Conservation (phyloP, 2,888 invertebrate genomes). For the Latrodectus elegans region DNA sequence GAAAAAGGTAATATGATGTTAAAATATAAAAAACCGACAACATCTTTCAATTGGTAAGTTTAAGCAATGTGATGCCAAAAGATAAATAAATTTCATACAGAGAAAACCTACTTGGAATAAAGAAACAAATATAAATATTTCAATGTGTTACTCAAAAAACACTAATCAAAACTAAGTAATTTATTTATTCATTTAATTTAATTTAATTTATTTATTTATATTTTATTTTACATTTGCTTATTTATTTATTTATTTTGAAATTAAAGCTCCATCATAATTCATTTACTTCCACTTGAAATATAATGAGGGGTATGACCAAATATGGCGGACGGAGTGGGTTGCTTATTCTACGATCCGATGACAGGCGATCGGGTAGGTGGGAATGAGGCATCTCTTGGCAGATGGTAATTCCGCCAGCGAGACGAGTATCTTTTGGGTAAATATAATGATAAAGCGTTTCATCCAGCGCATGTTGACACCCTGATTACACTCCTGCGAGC, state of each 20-base stretch:
- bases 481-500: constrained; percentile 55
- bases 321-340: not conserved
- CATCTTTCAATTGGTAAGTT: not conserved
- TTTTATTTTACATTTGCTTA: no score
- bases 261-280: not conserved
- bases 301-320: not conserved
- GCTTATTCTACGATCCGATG: constrained; percentile 15
- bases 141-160: not conserved
- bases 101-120: not conserved
- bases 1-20: not conserved
- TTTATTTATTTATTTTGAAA: not conserved
- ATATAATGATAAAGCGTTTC: constrained; percentile 67
- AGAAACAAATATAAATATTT: not conserved
- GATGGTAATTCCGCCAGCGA: constrained; percentile 26
- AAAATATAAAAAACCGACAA: not conserved
- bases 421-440: constrained; percentile 57
- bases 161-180: not conserved
- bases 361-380: constrained; percentile 49
- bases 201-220: no score
- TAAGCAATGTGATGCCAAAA: not conserved
- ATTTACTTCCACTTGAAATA: no score
- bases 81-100: not conserved
- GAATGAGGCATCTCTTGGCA: constrained; percentile 8
- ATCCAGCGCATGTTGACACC: constrained; percentile 64
- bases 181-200: not conserved